Percentiles rank a stretch among this genome's conserved stretches.
Evolutionary conservation across 2,888 invertebrate species (phyloP).

Genomic region (Chloroclystis v-ata): DNA sequence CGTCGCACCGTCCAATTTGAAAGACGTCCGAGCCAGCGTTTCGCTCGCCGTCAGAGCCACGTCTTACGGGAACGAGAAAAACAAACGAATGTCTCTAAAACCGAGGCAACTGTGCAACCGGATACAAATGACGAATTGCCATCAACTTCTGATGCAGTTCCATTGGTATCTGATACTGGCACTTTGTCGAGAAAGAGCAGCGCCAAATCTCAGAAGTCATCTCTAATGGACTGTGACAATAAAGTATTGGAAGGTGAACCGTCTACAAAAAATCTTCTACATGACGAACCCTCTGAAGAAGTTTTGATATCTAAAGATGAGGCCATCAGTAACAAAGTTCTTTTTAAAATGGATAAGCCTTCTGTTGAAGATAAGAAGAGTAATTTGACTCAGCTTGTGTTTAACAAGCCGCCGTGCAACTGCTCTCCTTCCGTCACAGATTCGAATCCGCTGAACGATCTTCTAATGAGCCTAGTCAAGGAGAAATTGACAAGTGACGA

Average conservation of each 20-base stretch:
- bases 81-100: constrained; percentile 60
- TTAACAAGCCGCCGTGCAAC: constrained; percentile 67
- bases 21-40: constrained; percentile 96
- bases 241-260: constrained; percentile 50
- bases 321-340: constrained; percentile 67
- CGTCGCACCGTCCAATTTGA: constrained; percentile 97
- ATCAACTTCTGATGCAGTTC: constrained; percentile 50
- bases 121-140: constrained; percentile 50
- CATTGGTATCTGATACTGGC: constrained; percentile 37
- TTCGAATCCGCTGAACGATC: constrained; percentile 69
- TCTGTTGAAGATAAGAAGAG: constrained; percentile 62
- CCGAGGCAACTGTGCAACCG: constrained; percentile 46
- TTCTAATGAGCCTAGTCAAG: constrained; percentile 72
- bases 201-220: constrained; percentile 76
- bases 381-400: constrained; percentile 63
- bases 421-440: constrained; percentile 64
- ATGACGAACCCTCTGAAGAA: constrained; percentile 59
- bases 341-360: constrained; percentile 66
- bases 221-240: constrained; percentile 48
- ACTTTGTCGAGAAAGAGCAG: constrained; percentile 75
- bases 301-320: constrained; percentile 67
- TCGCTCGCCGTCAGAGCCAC: constrained; percentile 94
- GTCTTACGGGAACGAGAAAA: constrained; percentile 88
- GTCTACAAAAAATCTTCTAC: constrained; percentile 62
- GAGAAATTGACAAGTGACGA: constrained; percentile 80